Conservation (phyloP, 2,113 vertebrate genomes). For the Corythoichthys intestinalis region DNA sequence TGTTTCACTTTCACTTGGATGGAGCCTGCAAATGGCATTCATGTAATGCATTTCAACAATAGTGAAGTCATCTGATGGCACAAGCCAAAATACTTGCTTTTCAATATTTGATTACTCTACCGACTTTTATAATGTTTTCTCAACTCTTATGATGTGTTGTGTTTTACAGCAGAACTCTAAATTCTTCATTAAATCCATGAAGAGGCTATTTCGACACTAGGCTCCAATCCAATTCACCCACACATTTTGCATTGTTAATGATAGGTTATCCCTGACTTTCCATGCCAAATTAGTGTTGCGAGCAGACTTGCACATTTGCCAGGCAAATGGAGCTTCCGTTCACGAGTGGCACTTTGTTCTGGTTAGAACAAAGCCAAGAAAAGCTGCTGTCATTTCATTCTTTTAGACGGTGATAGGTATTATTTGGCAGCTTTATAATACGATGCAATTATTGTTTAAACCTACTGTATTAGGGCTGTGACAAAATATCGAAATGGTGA, state of each 20-base stretch:
- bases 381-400: neutral
- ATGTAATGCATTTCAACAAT: neutral
- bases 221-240: slow-evolving; percentile 28
- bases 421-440: too few species aligned
- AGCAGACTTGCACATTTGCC: slow-evolving; percentile 50
- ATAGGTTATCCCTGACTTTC: slow-evolving; percentile 26
- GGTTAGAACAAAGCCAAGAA: neutral
- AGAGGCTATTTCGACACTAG: neutral
- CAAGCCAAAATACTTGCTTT: too few species aligned
- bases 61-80: too few species aligned
- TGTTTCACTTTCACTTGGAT: slow-evolving; percentile 54
- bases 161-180: neutral
- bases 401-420: too few species aligned
- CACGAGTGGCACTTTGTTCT: neutral
- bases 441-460: too few species aligned
- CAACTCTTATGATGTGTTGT: neutral
- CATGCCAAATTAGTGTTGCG: slow-evolving; percentile 15
- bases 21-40: slow-evolving; percentile 2
- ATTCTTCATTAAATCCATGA: neutral
- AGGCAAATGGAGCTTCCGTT: slow-evolving; percentile 65
- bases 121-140: neutral
- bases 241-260: slow-evolving; percentile 43
- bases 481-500: too few species aligned
- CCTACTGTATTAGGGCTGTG: too few species aligned
- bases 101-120: neutral